phyloP scores from a whole-genome alignment of 2,888 invertebrate species.

The Drosophila picticornis region DNA sequence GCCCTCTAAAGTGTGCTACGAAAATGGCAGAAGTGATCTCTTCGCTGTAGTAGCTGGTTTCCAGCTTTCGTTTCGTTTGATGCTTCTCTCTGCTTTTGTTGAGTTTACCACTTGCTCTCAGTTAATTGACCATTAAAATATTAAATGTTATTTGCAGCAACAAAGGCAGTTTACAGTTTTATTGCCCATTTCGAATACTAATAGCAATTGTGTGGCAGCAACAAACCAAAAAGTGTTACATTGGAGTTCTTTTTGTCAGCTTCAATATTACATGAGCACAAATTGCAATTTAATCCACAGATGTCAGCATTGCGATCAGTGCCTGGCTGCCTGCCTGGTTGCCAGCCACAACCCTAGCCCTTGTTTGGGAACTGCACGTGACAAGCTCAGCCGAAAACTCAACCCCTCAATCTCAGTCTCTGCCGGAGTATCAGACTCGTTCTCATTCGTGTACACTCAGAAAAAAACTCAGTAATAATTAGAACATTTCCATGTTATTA shows the following conservation, averaged over 20 bases:
- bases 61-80: not conserved
- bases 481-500: too few relatives aligned
- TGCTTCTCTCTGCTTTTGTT: not conserved
- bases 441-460: not conserved
- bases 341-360: conserved; percentile 46
- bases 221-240: conserved; percentile 54
- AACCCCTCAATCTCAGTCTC: conserved; percentile 5
- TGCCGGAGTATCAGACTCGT: not conserved
- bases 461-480: not conserved
- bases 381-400: conserved; percentile 32
- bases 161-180: conserved; percentile 75
- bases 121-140: conserved; percentile 82
- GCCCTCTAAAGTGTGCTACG: conserved; percentile 24
- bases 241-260: conserved; percentile 29
- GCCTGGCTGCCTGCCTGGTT: conserved; percentile 17
- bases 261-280: conserved; percentile 84
- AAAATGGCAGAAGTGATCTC: conserved; percentile 20
- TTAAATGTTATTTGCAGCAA: conserved; percentile 69
- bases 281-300: conserved; percentile 86
- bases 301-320: conserved; percentile 85
- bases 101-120: not conserved
- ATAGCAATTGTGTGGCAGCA: conserved; percentile 65
- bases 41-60: not conserved
- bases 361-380: conserved; percentile 60
- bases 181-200: conserved; percentile 80